Base-by-base conservation (phyloP, 2,113 vertebrate genomes). In the Psophia crepitans region DNA sequence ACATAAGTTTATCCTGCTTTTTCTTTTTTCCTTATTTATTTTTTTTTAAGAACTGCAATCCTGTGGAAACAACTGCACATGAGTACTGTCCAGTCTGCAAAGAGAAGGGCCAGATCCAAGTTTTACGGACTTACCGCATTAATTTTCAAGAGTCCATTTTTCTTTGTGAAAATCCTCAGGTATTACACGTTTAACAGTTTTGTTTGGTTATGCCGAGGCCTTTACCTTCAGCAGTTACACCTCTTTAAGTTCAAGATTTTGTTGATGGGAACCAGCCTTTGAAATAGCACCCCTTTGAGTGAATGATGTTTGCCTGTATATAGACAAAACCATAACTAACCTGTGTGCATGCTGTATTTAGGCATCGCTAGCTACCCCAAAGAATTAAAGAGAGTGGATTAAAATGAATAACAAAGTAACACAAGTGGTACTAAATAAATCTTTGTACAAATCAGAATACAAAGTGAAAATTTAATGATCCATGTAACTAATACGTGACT, bases 101-200 rank as follows among this genome's bases (percentile, higher is more conserved):
- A 81, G 96, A 97, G 18, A 99, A 99, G 68, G 99, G 99, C 85
- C 97, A 98, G 83, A 96, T 78, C 14, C 98, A 96, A 68, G 68
- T 94, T 65, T 97, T 99, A 86, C 98, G 97, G 74, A 98, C 96
- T 33, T 99, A 99, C 69, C 98, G 96, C 76, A 98, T 99, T 97
- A 99, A 98, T 98, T 98, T 99, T 92, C 96, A 99, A 79, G 99
- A 99, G 86, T 99, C 99, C 11, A 89, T 99, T 96, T 98, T 96
- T 33, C 97, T 99, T 70, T 99, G 99, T 98, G 98, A 98, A 95
- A 99, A 99, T 96, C 98, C 99, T 91, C 98, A 98, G 99, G 99
- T 99, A 98, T 92, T 84, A 41, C 51, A 63, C 44, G 49, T 43
- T 26, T 70, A 76, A 44, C 15, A 44, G 13, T n/a, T 56, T 60